Base-by-base conservation (phyloP, 2,113 vertebrate species). In the Gymnocephalus cernua region DNA sequence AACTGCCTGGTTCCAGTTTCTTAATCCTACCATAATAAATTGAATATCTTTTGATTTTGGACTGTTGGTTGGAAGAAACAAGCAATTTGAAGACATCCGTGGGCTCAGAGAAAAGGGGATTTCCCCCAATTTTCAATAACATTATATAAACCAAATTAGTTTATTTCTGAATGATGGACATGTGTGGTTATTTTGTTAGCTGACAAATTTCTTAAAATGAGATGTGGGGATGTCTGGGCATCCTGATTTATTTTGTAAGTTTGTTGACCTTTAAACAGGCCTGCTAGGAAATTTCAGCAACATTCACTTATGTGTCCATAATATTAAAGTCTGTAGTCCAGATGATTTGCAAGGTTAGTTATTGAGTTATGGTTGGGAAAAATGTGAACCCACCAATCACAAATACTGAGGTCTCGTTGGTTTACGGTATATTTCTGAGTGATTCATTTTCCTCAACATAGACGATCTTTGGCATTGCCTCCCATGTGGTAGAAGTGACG, bases 401-500 rank as follows among this genome's bases (percentile, higher is more conserved):
- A 41, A 3, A 19, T 27, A 11, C 5, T 48, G 8, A 35, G 29
- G 8, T 45, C 15, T 65, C 4, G 0, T 59, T 58, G 12, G 8
- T 38, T 47, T 44, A 44, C n/a, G n/a, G n/a, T 4, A 29, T n/a
- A 11, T 19, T 32, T 0, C 5, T n/a, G 16, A 69, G 75, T 86
- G 67, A 74, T 25, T 50, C 47, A 21, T 44, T 23, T 50, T 1
- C 4, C 9, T 25, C 2, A 32, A 3, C 0, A 74, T 82, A 81
- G 66, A 90, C 88, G 82, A 93, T 90, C 91, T 93, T 1, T 64
- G 68, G 6, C 19, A 23, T 78, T 53, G 13, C 50, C 23, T 54
- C 18, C 4, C 5, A 6, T 47, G 29, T 29, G 21, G 3, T n/a
- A 11, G 50, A 56, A 38, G 21, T 68, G n/a, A 57, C 2, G 65